Base-by-base conservation (phyloP, 2,113 vertebrate genomes). In the Rhabdornis inornatus region DNA sequence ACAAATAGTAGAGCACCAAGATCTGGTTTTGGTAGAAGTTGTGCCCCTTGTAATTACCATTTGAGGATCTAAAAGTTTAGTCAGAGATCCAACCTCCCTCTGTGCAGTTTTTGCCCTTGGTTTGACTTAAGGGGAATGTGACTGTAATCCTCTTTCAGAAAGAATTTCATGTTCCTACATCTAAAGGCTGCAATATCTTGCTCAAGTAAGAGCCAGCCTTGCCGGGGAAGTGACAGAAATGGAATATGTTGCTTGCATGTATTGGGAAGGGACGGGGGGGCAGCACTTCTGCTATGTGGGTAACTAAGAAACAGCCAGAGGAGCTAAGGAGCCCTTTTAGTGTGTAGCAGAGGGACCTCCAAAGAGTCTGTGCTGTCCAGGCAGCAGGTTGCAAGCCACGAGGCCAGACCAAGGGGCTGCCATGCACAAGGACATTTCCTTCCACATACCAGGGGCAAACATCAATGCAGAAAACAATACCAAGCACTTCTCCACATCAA, bases 381-480 rank as follows among this genome's bases (percentile, higher is more conserved):
- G 45, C 79, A 78, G 52, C 31, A 35, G 75, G n/a, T 65, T 55
- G 23, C 16, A 47, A 76, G 55, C 61, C 4, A 2, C 0, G 5
- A 71, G 59, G 65, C 40, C 37, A 21, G 24, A 37, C 44, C 0
- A 3, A 63, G 80, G 79, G 90, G 52, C 59, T 1, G 25, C 52
- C 0, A 0, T 39, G 56, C 75, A 11, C 64, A 40, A 83, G 93
- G 91, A 77, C 52, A 2, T 66, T 81, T 68, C 77, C 22, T 90
- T 86, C 76, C 61, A 35, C 15, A 15, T 92, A 94, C 86, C 85
- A 82, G 95, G 92, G 96, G 83, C 88, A 95, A 90, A 94, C 57
- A 23, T 90, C 83, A 92, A 82, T 90, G 90, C 65, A 95, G 94
- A 87, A 97, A 96, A 96, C 95, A 97, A 96, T 96, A 96, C 93